Evolutionary conservation across 2,888 invertebrate species (phyloP).

Genomic region (Cryptocephalus moraei): DNA sequence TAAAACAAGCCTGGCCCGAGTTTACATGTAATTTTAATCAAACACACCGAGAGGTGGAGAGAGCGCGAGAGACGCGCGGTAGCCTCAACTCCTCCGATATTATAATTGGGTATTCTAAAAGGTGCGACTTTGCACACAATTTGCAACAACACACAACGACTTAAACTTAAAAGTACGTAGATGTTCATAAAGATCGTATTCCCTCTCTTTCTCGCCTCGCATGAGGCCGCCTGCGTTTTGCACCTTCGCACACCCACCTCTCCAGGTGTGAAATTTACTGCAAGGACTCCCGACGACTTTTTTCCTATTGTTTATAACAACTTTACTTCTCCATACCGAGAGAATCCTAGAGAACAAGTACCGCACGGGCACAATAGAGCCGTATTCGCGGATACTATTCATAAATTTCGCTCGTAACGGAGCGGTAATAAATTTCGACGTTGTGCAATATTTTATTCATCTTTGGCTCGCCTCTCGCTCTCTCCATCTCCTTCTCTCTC

Average conservation of each 20-base stretch:
- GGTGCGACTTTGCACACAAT: slow-evolving; percentile 39
- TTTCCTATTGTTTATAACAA: slow-evolving; percentile 32
- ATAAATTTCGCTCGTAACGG: not conserved
- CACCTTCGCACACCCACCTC: slow-evolving; percentile 29
- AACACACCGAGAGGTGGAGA: slow-evolving; percentile 21
- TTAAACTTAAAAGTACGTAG: slow-evolving; percentile 14
- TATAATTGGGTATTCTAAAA: slow-evolving; percentile 36
- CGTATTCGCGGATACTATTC: not conserved
- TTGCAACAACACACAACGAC: slow-evolving; percentile 28
- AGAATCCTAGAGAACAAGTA: not conserved
- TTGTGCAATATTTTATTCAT: not conserved
- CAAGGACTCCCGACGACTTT: slow-evolving; percentile 1
- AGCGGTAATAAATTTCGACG: not conserved
- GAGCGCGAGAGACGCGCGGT: slow-evolving; percentile 17
- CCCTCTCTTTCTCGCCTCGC: slow-evolving; percentile 14
- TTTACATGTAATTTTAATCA: slow-evolving; percentile 42
- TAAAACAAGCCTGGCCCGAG: slow-evolving; percentile 38
- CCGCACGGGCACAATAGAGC: not conserved
- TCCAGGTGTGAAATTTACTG: not conserved
- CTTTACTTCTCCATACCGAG: slow-evolving; percentile 18
- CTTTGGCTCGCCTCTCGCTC: not conserved
- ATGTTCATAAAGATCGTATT: slow-evolving; percentile 17
- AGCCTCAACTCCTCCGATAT: slow-evolving; percentile 32
- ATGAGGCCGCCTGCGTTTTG: slow-evolving; percentile 26
- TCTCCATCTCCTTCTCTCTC: too few species aligned